phyloP scores from a whole-genome alignment of 2,888 invertebrate species.

The Tholera decimalis region DNA sequence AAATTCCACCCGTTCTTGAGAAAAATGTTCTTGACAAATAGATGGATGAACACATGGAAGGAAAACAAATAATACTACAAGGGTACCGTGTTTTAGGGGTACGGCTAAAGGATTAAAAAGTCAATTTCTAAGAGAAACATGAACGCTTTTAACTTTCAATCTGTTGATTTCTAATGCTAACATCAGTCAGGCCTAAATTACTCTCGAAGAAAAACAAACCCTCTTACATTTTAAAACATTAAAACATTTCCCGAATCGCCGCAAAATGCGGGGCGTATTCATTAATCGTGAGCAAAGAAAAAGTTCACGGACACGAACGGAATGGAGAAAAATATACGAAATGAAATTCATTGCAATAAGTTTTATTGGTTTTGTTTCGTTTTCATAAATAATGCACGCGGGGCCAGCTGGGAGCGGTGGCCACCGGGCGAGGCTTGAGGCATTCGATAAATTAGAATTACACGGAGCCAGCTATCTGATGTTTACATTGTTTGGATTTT shows the following conservation, averaged over 20 bases:
- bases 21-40: too few relatives aligned
- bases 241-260: conserved; percentile 29
- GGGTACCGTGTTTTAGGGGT: too few relatives aligned
- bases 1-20: too few relatives aligned
- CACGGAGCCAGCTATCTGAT: background rate
- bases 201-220: conserved; percentile 6
- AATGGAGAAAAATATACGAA: conserved; percentile 58
- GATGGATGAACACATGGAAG: too few relatives aligned
- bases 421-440: conserved; percentile 25
- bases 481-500: conserved; percentile 9
- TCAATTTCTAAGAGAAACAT: background rate
- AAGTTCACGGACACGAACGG: conserved; percentile 46
- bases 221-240: conserved; percentile 9
- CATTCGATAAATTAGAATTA: conserved; percentile 50
- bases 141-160: background rate
- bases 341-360: conserved; percentile 69
- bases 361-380: conserved; percentile 73
- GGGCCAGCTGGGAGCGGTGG: conserved; percentile 45
- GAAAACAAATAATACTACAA: too few relatives aligned
- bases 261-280: conserved; percentile 50
- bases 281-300: conserved; percentile 60
- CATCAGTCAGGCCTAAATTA: background rate
- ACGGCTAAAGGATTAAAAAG: too few relatives aligned
- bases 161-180: conserved; percentile 1
- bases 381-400: conserved; percentile 70